Evolutionary conservation across 1,140 invertebrate species (phyloP), one percentile per base, ranked within the genome.

Genomic region (Oryzaephilus surinamensis): DNA sequence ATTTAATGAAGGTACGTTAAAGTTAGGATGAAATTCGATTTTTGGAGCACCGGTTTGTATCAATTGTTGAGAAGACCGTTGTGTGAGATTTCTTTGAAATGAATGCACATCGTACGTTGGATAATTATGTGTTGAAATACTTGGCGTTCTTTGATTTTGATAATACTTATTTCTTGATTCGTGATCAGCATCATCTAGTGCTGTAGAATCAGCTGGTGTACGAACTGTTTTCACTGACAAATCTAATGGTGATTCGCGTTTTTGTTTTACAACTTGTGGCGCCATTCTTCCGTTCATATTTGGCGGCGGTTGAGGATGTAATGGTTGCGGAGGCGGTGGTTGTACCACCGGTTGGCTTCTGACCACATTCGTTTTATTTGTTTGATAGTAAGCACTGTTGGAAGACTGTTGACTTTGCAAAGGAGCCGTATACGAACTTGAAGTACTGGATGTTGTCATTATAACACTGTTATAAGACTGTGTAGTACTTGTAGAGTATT

Each of bases 161-260:
- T 55, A 32, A 50, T 65, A 62, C 10, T 56, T 38, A 58, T 57
- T 54, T 63, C 41, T 32, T 13, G 37, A 33, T 23, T 45, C 43
- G 8, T 41, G 50, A n/a, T 75, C 69, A 3, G 62, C 51, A 32
- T 83, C 79, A 50, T 84, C 80, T 51, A 79, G 77, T 1, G 85
- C 87, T n/a, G n/a, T n/a, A 1, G 84, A 87, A 60, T 89, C 84
- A 0, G 84, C 84, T 1, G 83, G 80, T 21, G 84, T 86, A 51
- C 84, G 77, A 0, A 89, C 77, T 0, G 84, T 88, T 56, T 87
- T 88, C 20, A 89, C 83, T 0, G 84, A 88, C 8, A 89, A 64
- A 61, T 90, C 86, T 28, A 90, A 57, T 0, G 84, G 84, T 1
- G 82, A 86, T 54, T 86, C 80, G 20, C 76, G 67, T 58, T 76